Percentiles rank a stretch among this genome's conserved stretches.
Evolutionary conservation across 2,888 invertebrate genomes (phyloP).

Genomic region (Monochamus alternatus): DNA sequence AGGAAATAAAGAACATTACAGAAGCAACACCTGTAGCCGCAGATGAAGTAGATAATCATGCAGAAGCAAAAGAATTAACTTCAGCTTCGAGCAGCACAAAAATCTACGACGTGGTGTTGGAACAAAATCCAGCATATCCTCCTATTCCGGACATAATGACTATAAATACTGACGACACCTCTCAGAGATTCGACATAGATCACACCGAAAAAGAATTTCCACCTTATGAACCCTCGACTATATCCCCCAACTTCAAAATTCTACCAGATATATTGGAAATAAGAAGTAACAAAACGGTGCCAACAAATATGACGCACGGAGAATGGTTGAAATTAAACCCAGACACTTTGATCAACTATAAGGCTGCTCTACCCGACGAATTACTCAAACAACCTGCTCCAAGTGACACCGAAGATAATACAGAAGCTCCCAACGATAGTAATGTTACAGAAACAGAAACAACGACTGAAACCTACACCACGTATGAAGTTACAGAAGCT

Average conservation of each 20-base stretch:
- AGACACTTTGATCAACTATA: constrained; percentile 55
- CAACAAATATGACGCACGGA: constrained; percentile 55
- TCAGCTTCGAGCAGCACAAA: constrained; percentile 33
- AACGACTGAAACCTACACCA: background rate
- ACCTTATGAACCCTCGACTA: background rate
- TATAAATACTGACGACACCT: constrained; percentile 54
- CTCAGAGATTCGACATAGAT: constrained; percentile 52
- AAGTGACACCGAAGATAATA: constrained; percentile 52
- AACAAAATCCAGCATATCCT: constrained; percentile 73
- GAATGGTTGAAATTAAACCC: constrained; percentile 64
- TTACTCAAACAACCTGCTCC: constrained; percentile 59
- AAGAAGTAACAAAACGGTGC: constrained; percentile 60
- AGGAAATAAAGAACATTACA: constrained; percentile 4
- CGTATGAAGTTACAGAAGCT: background rate
- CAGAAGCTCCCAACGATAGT: constrained; percentile 29
- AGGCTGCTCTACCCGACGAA: constrained; percentile 60
- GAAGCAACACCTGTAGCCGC: constrained; percentile 8
- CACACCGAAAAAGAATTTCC: constrained; percentile 44
- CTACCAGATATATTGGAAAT: constrained; percentile 63
- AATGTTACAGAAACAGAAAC: constrained; percentile 39
- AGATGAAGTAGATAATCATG: background rate
- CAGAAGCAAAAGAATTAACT: constrained; percentile 21
- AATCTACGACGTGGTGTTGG: constrained; percentile 49
- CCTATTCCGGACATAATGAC: constrained; percentile 73
- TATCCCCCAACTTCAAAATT: constrained; percentile 56